phyloP scores from a whole-genome alignment of 2,113 vertebrate genomes.

The Cinclus mexicanus region DNA sequence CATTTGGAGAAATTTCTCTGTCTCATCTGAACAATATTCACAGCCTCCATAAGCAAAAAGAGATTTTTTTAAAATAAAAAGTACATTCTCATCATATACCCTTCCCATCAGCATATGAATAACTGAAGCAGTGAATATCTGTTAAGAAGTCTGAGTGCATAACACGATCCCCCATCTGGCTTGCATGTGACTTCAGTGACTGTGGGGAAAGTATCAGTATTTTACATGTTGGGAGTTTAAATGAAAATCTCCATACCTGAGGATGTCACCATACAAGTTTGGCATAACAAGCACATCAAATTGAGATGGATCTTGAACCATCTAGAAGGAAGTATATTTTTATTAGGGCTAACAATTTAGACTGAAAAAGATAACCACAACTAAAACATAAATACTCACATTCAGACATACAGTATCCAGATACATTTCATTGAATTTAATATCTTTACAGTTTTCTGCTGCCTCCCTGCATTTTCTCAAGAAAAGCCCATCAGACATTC shows the following conservation, averaged over 20 bases:
- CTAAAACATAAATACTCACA: conserved; percentile 74
- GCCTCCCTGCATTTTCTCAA: conserved; percentile 93
- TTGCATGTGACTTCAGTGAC: background rate
- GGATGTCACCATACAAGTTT: conserved; percentile 94
- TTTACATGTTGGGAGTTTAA: background rate
- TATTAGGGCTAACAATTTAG: background rate
- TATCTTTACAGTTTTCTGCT: conserved; percentile 93
- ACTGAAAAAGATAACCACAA: background rate
- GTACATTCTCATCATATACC: background rate
- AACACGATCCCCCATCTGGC: background rate
- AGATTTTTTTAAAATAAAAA: background rate
- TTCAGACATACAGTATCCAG: conserved; percentile 96
- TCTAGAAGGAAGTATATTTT: conserved; percentile 72
- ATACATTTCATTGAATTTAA: conserved; percentile 98
- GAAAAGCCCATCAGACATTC: conserved; percentile 97
- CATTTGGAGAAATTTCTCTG: background rate
- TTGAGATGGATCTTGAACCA: conserved; percentile 95
- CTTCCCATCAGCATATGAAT: background rate
- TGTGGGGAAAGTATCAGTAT: background rate
- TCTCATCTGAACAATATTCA: background rate
- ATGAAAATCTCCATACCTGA: conserved; percentile 79
- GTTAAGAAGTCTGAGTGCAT: background rate
- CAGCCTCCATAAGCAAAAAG: background rate
- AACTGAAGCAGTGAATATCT: background rate
- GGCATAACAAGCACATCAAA: conserved; percentile 98